Conservation (phyloP, 2,113 vertebrate species). For the Loxodonta africana region DNA sequence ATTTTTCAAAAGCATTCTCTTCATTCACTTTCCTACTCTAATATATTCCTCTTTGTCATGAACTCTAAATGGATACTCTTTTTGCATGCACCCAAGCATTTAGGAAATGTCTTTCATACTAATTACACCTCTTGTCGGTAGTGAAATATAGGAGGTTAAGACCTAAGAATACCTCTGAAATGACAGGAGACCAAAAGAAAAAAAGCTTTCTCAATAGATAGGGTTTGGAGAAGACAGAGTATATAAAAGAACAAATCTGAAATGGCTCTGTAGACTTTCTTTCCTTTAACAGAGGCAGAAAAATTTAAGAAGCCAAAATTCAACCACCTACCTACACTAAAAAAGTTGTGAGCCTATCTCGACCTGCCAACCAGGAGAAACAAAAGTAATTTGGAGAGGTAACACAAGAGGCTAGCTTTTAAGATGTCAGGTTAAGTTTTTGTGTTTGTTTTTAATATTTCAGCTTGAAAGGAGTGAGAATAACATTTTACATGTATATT, state of each 20-base stretch:
- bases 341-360: neutral
- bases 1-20: neutral
- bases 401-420: conserved; percentile 7
- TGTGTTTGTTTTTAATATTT: conserved; percentile 54
- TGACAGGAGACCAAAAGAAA: conserved; percentile 33
- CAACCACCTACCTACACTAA: neutral
- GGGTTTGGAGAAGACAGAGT: conserved; percentile 1
- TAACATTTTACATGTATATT: neutral
- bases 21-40: neutral
- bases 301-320: conserved; percentile 24
- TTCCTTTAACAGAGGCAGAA: conserved; percentile 39
- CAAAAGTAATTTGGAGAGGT: neutral
- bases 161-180: conserved; percentile 60
- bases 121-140: conserved; percentile 33
- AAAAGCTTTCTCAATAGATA: neutral
- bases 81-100: neutral
- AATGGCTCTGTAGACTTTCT: neutral
- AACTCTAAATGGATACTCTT: conserved; percentile 46
- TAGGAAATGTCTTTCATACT: conserved; percentile 33
- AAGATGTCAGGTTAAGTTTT: neutral
- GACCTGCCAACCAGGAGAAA: neutral
- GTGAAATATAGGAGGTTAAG: conserved; percentile 22
- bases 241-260: conserved; percentile 46
- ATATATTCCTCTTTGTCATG: conserved; percentile 26
- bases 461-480: neutral